A percentile compares a stretch with the other conserved stretches of the same genome.
Conservation (phyloP, 2,113 vertebrate species). For the Tor tambroides region DNA sequence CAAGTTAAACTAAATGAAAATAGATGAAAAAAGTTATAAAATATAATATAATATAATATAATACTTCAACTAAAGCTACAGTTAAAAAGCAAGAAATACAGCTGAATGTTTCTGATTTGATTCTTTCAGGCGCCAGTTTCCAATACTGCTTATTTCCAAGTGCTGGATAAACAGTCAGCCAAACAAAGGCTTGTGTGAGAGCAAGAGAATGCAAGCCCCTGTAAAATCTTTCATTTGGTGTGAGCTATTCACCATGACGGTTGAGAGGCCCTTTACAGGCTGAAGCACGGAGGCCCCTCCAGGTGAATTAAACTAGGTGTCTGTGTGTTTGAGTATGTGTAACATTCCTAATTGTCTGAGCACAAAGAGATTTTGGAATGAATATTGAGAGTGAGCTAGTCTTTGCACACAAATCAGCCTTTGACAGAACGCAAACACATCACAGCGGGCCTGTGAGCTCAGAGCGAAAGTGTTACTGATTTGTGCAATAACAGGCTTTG, state of each 20-base stretch:
- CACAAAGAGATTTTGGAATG: conserved; percentile 18
- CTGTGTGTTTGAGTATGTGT: conserved; percentile 27
- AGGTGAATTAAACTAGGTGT: conserved; percentile 43
- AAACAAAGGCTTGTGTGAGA: conserved; percentile 37
- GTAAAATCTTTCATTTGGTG: conserved; percentile 44
- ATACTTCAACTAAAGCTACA: no score
- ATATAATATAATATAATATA: background rate
- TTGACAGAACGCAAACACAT: conserved; percentile 21
- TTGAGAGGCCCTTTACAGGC: conserved; percentile 36
- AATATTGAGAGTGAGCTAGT: conserved; percentile 2
- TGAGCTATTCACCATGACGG: conserved; percentile 48
- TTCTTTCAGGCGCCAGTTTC: background rate
- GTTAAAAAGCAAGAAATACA: no score
- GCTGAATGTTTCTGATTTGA: background rate
- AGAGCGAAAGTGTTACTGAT: conserved; percentile 32
- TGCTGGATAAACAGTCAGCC: background rate
- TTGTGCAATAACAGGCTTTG: conserved; percentile 38
- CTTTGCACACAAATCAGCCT: conserved; percentile 24
- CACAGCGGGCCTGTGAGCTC: conserved; percentile 31
- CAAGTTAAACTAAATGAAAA: no score
- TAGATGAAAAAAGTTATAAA: no score
- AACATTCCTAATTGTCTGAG: conserved; percentile 32
- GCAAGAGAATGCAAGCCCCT: conserved; percentile 5
- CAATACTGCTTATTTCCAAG: conserved; percentile 28
- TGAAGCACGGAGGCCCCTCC: conserved; percentile 6